Conservation (phyloP, 2,888 invertebrate species). For the Aspidiotus destructor region DNA sequence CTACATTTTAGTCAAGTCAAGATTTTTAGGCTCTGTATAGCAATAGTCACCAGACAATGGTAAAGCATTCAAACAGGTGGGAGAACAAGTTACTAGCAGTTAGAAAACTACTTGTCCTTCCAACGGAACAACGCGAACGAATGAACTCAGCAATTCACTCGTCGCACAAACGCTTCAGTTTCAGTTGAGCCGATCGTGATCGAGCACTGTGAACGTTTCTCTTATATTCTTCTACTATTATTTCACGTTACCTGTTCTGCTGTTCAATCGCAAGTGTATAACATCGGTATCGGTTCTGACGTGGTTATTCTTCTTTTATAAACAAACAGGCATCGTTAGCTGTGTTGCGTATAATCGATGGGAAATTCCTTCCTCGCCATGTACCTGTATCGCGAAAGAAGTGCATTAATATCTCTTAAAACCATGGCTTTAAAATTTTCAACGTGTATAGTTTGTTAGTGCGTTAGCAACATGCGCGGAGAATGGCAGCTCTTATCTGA, state of each 20-base stretch:
- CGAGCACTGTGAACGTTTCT: constrained; percentile 7
- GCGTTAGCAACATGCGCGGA: too few relatives aligned
- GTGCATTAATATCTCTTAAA: too few relatives aligned
- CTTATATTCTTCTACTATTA: not conserved
- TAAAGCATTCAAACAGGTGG: constrained; percentile 20
- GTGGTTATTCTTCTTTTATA: not conserved
- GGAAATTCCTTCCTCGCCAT: too few relatives aligned
- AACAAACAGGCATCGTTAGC: too few relatives aligned
- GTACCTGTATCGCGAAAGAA: too few relatives aligned
- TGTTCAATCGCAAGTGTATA: too few relatives aligned
- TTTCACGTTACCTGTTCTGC: constrained; percentile 9
- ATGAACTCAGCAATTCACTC: constrained; percentile 9
- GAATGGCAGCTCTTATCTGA: too few relatives aligned
- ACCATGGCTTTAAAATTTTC: too few relatives aligned
- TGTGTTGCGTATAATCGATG: too few relatives aligned
- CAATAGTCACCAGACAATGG: constrained; percentile 27
- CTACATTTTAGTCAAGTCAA: too few relatives aligned
- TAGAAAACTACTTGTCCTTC: constrained; percentile 30
- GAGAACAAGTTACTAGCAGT: constrained; percentile 22
- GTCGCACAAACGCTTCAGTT: constrained; percentile 11
- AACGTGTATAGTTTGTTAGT: too few relatives aligned
- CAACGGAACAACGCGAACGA: constrained; percentile 26
- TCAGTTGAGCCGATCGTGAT: constrained; percentile 11
- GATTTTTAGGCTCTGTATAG: constrained; percentile 4
- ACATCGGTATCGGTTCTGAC: constrained; percentile 9